A percentile compares a stretch with the other conserved stretches of the same genome.
Evolutionary conservation across 2,888 invertebrate species (phyloP).

Genomic region (Brassicogethes aeneus): DNA sequence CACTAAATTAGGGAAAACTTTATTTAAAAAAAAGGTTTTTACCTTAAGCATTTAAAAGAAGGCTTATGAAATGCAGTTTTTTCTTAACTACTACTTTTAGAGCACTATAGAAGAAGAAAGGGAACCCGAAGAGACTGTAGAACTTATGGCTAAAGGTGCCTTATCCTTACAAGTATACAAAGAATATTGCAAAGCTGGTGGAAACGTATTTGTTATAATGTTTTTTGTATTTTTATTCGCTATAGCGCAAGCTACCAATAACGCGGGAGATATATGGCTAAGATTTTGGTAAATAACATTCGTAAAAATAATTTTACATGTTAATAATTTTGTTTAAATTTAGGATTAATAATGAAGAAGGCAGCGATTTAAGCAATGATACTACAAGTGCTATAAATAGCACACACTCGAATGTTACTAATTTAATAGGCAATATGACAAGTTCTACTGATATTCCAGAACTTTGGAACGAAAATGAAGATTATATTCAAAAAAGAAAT

Average conservation of each 20-base stretch:
- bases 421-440: too few species aligned
- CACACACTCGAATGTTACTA: background rate
- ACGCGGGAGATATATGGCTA: slow-evolving; percentile 69
- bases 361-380: slow-evolving; percentile 3
- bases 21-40: too few species aligned
- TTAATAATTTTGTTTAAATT: slow-evolving; percentile 4
- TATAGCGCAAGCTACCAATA: slow-evolving; percentile 59
- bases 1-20: background rate
- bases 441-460: too few species aligned
- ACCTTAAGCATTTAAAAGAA: too few species aligned
- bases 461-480: too few species aligned
- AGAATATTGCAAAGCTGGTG: slow-evolving; percentile 64
- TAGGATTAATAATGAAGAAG: slow-evolving; percentile 42
- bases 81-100: too few species aligned
- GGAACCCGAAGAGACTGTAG: slow-evolving; percentile 53
- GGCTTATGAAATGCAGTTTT: background rate
- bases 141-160: slow-evolving; percentile 56
- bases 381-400: slow-evolving; percentile 1
- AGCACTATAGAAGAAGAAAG: background rate
- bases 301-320: slow-evolving; percentile 7
- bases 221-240: slow-evolving; percentile 49
- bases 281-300: slow-evolving; percentile 55
- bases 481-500: too few species aligned
- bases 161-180: slow-evolving; percentile 53
- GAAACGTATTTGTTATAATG: slow-evolving; percentile 46